Evolutionary conservation across 2,888 invertebrate species (phyloP).

Genomic region (Trachelus troglodyta): DNA sequence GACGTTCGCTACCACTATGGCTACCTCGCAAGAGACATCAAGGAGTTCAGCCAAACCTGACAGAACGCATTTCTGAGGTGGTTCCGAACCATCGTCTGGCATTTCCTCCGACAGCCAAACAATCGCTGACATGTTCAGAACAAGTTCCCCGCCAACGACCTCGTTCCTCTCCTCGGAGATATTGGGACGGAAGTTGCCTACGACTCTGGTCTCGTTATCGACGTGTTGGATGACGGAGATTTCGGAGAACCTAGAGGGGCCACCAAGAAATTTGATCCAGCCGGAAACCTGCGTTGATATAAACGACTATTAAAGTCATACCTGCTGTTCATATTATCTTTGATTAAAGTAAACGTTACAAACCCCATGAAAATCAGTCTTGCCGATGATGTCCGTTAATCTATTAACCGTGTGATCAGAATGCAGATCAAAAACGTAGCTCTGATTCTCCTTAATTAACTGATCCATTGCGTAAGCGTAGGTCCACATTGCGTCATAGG

Average conservation of each 20-base stretch:
- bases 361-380: slow-evolving; percentile 79
- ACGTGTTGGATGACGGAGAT: slow-evolving; percentile 74
- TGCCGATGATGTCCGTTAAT: slow-evolving; percentile 73
- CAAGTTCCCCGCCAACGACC: slow-evolving; percentile 68
- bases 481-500: slow-evolving; percentile 86
- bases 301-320: slow-evolving; percentile 7
- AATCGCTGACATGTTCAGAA: slow-evolving; percentile 70
- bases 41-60: slow-evolving; percentile 76
- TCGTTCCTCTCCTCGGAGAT: slow-evolving; percentile 66
- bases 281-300: slow-evolving; percentile 69
- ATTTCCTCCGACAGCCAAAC: slow-evolving; percentile 73
- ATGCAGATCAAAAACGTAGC: slow-evolving; percentile 70
- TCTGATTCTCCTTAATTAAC: slow-evolving; percentile 73
- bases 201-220: slow-evolving; percentile 65
- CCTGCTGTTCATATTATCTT: too few relatives aligned
- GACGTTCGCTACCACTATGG: slow-evolving; percentile 76
- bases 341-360: neutral
- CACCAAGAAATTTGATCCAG: slow-evolving; percentile 75
- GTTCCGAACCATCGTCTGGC: slow-evolving; percentile 77
- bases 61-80: slow-evolving; percentile 74
- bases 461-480: slow-evolving; percentile 79
- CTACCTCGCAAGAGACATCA: slow-evolving; percentile 78
- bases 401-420: slow-evolving; percentile 70
- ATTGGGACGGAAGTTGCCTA: slow-evolving; percentile 73
- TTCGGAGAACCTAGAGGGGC: slow-evolving; percentile 75